A percentile compares a stretch with the other conserved stretches of the same genome.
Evolutionary conservation across 1,140 invertebrate species (phyloP).

Genomic region (Pseudomyrmex flavicornis): DNA sequence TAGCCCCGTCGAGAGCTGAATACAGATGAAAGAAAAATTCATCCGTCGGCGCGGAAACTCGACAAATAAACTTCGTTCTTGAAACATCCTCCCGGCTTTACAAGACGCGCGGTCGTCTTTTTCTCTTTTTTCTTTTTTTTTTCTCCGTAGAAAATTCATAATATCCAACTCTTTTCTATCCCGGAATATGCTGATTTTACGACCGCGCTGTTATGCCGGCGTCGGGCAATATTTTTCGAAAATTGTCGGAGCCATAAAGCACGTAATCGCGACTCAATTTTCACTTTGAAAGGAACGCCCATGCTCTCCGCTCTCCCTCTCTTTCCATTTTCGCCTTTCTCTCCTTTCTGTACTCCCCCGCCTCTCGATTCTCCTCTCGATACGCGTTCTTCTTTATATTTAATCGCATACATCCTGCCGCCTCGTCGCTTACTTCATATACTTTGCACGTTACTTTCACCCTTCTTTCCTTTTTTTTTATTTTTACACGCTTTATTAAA

Average conservation of each 20-base stretch:
- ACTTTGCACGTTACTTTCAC: constrained; percentile 55
- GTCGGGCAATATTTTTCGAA: constrained; percentile 66
- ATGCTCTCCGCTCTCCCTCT: constrained; percentile 2
- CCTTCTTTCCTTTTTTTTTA: constrained; percentile 16
- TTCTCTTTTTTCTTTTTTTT: neutral
- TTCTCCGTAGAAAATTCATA: constrained; percentile 54
- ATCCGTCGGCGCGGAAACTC: constrained; percentile 45
- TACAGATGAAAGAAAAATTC: constrained; percentile 53
- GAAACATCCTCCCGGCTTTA: constrained; percentile 29
- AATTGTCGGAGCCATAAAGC: constrained; percentile 62
- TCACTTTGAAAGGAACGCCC: constrained; percentile 60
- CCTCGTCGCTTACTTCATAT: constrained; percentile 53
- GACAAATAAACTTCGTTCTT: constrained; percentile 48
- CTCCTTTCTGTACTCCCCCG: neutral
- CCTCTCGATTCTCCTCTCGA: constrained; percentile 36
- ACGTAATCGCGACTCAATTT: constrained; percentile 67
- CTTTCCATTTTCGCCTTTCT: constrained; percentile 40
- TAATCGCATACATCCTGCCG: constrained; percentile 56
- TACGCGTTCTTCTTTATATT: constrained; percentile 49
- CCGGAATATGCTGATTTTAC: constrained; percentile 69
- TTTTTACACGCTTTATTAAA: constrained; percentile 63
- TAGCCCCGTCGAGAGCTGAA: constrained; percentile 19
- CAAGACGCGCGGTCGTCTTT: neutral
- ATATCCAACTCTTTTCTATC: constrained; percentile 33
- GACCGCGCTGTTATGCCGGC: constrained; percentile 40